These are phyloP conservation scores for Nothoprocta pentlandii DNA, from an alignment of 2,113 vertebrate species.

Conservation along the genomic window DNA sequence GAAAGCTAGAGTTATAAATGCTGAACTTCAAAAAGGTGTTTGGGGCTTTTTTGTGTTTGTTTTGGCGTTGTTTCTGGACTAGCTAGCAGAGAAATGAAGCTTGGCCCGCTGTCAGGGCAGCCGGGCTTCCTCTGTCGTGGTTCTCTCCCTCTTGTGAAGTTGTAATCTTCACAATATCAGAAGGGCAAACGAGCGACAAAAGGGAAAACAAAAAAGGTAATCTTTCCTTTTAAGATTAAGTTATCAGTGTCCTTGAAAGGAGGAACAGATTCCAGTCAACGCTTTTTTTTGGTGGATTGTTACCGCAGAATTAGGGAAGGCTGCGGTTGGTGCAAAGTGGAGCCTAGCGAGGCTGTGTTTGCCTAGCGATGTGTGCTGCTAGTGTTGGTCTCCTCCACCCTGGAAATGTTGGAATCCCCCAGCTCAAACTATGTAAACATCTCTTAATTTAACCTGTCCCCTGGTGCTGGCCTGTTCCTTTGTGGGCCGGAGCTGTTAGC, in stretches of 20 bases:
- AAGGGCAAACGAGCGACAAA: not conserved
- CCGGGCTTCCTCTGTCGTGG: slow-evolving; percentile 7
- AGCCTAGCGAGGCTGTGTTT: not conserved
- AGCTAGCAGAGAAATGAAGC: not conserved
- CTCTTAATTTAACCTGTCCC: not conserved
- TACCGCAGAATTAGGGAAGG: not conserved
- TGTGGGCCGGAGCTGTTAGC: not conserved
- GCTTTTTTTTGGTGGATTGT: not conserved
- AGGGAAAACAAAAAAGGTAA: not conserved
- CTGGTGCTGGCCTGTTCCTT: not conserved
- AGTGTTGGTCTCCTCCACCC: not conserved
- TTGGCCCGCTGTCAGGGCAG: not conserved
- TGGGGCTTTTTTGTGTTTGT: not conserved
- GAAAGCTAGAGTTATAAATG: slow-evolving; percentile 9
- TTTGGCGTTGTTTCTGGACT: slow-evolving; percentile 10
- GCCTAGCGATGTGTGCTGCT: not conserved
- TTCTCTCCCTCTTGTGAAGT: slow-evolving; percentile 25
- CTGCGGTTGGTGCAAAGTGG: not conserved
- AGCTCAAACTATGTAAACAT: not conserved
- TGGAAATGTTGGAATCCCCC: not conserved
- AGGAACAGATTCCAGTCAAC: not conserved
- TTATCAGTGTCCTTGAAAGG: not conserved
- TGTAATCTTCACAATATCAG: slow-evolving; percentile 25
- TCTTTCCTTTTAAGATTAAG: not conserved
- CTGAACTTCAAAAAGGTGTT: not conserved